Evolutionary conservation across 2,888 invertebrate genomes (phyloP).

Genomic region (Ferrisia virgata): DNA sequence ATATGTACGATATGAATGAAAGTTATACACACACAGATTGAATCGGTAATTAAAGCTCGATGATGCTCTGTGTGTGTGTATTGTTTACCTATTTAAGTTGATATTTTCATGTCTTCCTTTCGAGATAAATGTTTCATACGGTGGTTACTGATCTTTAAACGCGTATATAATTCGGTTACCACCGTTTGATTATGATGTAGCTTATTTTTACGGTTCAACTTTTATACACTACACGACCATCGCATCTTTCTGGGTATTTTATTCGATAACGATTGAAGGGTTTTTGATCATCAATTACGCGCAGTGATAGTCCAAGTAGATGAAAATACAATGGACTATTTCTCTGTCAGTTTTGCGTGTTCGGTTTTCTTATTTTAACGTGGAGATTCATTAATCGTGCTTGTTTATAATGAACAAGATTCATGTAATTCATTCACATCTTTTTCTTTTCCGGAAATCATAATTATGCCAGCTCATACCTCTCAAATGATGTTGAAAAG

Average conservation of each 20-base stretch:
- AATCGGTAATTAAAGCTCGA: not conserved
- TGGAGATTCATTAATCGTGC: no score
- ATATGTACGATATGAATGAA: not conserved
- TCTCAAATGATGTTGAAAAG: no score
- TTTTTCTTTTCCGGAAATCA: no score
- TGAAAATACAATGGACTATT: no score
- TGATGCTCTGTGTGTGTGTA: not conserved
- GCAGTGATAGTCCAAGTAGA: not conserved
- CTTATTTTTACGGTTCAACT: not conserved
- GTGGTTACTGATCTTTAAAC: not conserved
- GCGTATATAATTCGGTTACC: not conserved
- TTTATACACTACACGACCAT: not conserved
- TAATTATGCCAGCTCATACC: no score
- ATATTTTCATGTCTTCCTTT: not conserved
- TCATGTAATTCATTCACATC: no score
- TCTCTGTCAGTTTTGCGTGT: no score
- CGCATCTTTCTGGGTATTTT: not conserved
- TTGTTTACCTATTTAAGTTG: not conserved
- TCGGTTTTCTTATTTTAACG: no score
- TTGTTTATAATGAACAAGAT: no score
- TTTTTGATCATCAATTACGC: slow-evolving; percentile 32
- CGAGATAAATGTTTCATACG: not conserved
- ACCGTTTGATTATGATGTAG: not conserved
- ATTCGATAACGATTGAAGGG: slow-evolving; percentile 29
- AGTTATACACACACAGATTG: slow-evolving; percentile 30